Evolutionary conservation across 2,797 vertebrate species (phyloP).

Genomic region (Alectoris magna): DNA sequence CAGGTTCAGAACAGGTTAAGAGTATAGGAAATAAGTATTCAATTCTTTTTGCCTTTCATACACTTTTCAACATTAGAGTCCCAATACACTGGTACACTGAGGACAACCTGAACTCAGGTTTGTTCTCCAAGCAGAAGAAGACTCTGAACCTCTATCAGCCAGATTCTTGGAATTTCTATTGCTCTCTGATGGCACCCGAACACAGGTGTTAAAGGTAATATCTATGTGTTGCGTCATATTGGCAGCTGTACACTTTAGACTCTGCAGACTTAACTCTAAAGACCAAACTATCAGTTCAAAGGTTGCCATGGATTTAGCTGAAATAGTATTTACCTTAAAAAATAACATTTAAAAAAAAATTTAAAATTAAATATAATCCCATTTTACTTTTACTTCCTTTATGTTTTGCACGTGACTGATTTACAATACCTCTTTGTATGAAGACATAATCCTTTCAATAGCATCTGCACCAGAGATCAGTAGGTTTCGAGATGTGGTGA

Average conservation of each 20-base stretch:
- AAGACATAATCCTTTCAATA: constrained; percentile 99
- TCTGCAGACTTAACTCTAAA: not conserved
- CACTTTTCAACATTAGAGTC: not conserved
- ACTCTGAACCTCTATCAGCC: not conserved
- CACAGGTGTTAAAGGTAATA: not conserved
- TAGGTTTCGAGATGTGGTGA: constrained; percentile 96
- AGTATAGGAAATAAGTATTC: not conserved
- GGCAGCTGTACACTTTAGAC: constrained; percentile 19
- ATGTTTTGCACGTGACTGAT: not conserved
- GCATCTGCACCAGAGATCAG: constrained; percentile 94
- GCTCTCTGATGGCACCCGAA: not conserved
- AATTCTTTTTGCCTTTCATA: not conserved
- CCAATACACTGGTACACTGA: not conserved
- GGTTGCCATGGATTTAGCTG: not conserved
- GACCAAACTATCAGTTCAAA: not conserved
- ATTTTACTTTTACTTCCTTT: not conserved
- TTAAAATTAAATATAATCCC: not conserved
- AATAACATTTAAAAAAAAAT: not conserved
- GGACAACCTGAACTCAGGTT: not conserved
- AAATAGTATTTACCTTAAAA: not conserved
- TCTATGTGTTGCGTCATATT: not conserved
- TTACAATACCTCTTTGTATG: constrained; percentile 95
- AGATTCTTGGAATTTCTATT: not conserved
- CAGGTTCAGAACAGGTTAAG: not conserved
- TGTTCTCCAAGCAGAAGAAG: not conserved